phyloP scores from a whole-genome alignment of 2,888 invertebrate genomes.

The Cephus runcator region DNA sequence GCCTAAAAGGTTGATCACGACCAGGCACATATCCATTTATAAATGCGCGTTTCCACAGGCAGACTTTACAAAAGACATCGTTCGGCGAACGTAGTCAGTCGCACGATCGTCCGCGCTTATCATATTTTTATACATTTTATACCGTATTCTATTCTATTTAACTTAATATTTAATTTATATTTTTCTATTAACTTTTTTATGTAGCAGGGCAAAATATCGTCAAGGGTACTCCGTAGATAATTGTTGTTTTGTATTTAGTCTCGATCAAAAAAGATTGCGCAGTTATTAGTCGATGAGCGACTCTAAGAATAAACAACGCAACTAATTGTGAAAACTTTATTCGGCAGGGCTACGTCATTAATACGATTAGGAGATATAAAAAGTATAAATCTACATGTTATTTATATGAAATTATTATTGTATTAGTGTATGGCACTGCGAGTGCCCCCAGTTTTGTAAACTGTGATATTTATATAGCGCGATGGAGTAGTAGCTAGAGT shows the following conservation, averaged over 20 bases:
- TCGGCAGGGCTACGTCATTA: background rate
- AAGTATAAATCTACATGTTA: slow-evolving; percentile 12
- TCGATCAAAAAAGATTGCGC: too few relatives aligned
- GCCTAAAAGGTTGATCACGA: too few relatives aligned
- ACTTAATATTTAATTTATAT: slow-evolving; percentile 32
- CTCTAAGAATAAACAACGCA: background rate
- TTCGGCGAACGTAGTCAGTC: background rate
- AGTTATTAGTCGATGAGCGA: too few relatives aligned
- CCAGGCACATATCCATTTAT: too few relatives aligned
- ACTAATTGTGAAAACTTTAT: background rate
- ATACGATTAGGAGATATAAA: background rate
- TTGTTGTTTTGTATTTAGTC: too few relatives aligned
- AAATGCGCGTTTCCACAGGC: too few relatives aligned
- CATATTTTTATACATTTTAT: slow-evolving; percentile 17
- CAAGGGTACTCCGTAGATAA: too few relatives aligned
- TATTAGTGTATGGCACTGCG: slow-evolving; percentile 25
- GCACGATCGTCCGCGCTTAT: background rate
- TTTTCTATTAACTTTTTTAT: slow-evolving; percentile 6
- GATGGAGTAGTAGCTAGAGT: slow-evolving; percentile 19
- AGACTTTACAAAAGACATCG: too few relatives aligned
- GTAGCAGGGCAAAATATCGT: too few relatives aligned
- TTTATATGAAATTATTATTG: slow-evolving; percentile 22
- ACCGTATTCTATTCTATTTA: slow-evolving; percentile 22
- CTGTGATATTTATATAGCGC: slow-evolving; percentile 60
- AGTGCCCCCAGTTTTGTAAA: slow-evolving; percentile 58